phyloP scores from a whole-genome alignment of 1,140 invertebrate genomes.

The Leucophenga varia region DNA sequence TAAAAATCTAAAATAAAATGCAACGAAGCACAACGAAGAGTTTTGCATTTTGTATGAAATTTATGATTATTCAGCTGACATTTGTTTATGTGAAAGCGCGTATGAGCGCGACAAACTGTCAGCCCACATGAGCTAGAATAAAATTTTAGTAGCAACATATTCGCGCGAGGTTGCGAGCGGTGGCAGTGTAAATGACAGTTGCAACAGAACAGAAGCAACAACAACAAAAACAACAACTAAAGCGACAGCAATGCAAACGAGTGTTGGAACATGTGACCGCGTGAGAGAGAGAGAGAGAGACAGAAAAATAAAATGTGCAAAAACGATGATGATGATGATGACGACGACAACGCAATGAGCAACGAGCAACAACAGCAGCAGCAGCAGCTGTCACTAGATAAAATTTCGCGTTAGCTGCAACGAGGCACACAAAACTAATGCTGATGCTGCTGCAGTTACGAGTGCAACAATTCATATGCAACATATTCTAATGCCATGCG shows the following conservation, averaged over 20 bases:
- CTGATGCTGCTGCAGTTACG: constrained; percentile 5
- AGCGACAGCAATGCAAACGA: no score
- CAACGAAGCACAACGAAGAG: constrained; percentile 38
- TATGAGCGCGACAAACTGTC: constrained; percentile 6
- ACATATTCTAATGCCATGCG: constrained; percentile 53
- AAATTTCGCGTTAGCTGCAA: constrained; percentile 15
- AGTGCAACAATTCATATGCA: constrained; percentile 27
- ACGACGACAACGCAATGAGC: no score
- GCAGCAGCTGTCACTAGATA: constrained; percentile 14
- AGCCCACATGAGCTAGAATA: neutral
- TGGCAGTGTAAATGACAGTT: neutral
- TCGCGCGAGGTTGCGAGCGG: constrained; percentile 10
- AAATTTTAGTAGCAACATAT: constrained; percentile 22
- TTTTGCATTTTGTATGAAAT: constrained; percentile 53
- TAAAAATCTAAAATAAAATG: constrained; percentile 33
- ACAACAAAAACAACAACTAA: no score
- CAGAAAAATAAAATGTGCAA: no score
- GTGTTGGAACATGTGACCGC: no score
- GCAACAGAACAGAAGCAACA: neutral
- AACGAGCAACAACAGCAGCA: no score
- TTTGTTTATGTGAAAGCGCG: constrained; percentile 31
- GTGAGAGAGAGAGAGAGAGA: no score
- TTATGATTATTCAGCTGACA: constrained; percentile 53
- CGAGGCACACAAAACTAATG: constrained; percentile 12
- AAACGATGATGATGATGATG: no score